Conservation (phyloP, 2,888 invertebrate genomes). For the Hydropsyche betteni region DNA sequence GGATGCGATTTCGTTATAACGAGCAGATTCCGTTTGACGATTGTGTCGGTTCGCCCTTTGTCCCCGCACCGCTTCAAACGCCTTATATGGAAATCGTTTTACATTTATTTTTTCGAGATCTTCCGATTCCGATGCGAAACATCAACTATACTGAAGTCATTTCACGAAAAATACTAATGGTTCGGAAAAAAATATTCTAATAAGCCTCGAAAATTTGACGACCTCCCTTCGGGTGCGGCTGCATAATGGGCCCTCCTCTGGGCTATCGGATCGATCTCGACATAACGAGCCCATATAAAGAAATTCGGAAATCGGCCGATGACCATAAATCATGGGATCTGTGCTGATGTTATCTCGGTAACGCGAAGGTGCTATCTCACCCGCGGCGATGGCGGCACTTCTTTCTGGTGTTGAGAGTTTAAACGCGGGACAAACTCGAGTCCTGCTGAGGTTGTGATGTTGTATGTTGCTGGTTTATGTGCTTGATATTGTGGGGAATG, state of each 20-base stretch:
- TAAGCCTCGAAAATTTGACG: too few relatives aligned
- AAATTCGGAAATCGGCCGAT: conserved; percentile 37
- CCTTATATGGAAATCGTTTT: neutral
- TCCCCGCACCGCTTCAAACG: neutral
- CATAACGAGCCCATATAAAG: conserved; percentile 33
- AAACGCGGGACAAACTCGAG: neutral
- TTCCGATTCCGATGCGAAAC: neutral
- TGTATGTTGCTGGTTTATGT: neutral
- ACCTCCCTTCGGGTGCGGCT: neutral
- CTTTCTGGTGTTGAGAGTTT: neutral
- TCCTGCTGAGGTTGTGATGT: neutral
- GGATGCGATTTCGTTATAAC: conserved; percentile 1
- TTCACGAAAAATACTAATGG: too few relatives aligned
- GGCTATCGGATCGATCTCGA: conserved; percentile 31
- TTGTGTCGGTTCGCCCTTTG: neutral
- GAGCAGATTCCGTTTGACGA: conserved; percentile 9
- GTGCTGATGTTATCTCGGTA: conserved; percentile 31
- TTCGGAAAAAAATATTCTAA: too few relatives aligned
- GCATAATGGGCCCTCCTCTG: conserved; percentile 12
- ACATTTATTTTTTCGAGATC: neutral
- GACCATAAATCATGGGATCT: conserved; percentile 36
- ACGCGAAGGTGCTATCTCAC: conserved; percentile 23
- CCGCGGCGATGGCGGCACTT: conserved; percentile 1
- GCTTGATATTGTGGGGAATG: neutral
- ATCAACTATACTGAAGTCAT: too few relatives aligned